These are phyloP conservation scores for Rutpela maculata DNA, from an alignment of 2,888 invertebrate species.

Conservation along the genomic window DNA sequence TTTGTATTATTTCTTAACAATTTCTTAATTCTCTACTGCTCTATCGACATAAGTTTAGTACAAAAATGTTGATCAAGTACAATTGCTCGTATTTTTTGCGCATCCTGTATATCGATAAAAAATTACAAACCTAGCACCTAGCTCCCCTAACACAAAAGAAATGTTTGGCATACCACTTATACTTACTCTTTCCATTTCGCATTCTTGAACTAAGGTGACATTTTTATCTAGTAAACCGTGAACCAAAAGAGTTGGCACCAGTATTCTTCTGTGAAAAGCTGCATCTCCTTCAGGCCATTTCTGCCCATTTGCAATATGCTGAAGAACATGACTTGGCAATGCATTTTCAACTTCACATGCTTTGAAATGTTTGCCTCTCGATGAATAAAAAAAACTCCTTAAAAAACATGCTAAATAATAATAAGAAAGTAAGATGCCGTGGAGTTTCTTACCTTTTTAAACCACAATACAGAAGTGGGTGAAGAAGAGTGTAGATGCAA, in stretches of 20 bases:
- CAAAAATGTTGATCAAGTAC: no score
- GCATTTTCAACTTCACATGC: constrained; percentile 73
- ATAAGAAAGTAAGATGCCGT: not conserved
- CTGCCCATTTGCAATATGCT: constrained; percentile 78
- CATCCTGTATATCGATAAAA: no score
- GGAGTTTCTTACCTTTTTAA: constrained; percentile 73
- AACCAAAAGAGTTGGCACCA: constrained; percentile 79
- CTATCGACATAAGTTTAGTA: no score
- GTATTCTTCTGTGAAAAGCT: constrained; percentile 80
- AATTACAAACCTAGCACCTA: no score
- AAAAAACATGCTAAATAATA: constrained; percentile 56
- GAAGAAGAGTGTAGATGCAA: constrained; percentile 75
- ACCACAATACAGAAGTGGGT: constrained; percentile 78
- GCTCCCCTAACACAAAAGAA: not conserved
- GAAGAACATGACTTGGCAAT: constrained; percentile 74
- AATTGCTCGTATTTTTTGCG: no score
- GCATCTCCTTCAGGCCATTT: constrained; percentile 82
- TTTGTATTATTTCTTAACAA: no score
- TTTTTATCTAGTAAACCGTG: constrained; percentile 81
- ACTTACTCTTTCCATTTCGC: constrained; percentile 82
- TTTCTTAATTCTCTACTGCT: no score
- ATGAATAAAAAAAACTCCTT: constrained; percentile 76
- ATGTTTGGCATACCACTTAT: not conserved
- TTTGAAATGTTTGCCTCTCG: constrained; percentile 77
- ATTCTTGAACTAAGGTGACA: constrained; percentile 81